Base-by-base conservation (phyloP, 2,888 invertebrate species). In the Odontomyia ornata region DNA sequence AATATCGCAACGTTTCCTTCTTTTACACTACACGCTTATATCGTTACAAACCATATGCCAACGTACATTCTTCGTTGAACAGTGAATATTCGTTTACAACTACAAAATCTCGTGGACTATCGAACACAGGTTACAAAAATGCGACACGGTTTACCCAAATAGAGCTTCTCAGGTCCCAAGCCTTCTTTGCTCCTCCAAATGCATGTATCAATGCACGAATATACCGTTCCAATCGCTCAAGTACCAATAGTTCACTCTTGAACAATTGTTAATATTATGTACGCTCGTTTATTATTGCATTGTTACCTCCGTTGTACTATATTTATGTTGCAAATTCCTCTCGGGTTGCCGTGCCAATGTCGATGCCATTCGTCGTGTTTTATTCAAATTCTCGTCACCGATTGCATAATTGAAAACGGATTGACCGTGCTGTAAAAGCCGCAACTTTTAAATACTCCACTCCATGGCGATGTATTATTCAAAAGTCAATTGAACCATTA, bases 1-100 rank as follows among this genome's bases (percentile, higher is more conserved):
- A 73, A 73, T 73, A 73, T 73, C 73, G 73, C 73, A 73, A 73
- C 57, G n/a, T 73, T 73, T 73, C 57, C 57, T 73, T 73, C 73
- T 73, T 60, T 60, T 36, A 57, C 36, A 18, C 27, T 28, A 5
- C n/a, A 18, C n/a, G 27, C 47, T 27, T 7, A 23, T 60, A 60
- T 52, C 52, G 5, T 4, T 60, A 7, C 36, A 36, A 36, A 28
- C 62, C 27, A n/a, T 28, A n/a, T 27, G 5, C 46, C 69, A n/a
- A 47, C 21, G 5, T 21, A 5, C 25, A n/a, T n/a, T n/a, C n/a
- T n/a, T n/a, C n/a, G n/a, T n/a, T 36, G 18, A 69, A 69, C 69
- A 69, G 46, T 69, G 47, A 21, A 23, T 23, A 30, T 69, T 23
- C 25, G 47, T 43, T 69, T 46, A 46, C 23, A 18, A 69, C 47